Evolutionary conservation across 2,797 vertebrate species (phyloP).

Genomic region (Parotocinclus haroldoi): DNA sequence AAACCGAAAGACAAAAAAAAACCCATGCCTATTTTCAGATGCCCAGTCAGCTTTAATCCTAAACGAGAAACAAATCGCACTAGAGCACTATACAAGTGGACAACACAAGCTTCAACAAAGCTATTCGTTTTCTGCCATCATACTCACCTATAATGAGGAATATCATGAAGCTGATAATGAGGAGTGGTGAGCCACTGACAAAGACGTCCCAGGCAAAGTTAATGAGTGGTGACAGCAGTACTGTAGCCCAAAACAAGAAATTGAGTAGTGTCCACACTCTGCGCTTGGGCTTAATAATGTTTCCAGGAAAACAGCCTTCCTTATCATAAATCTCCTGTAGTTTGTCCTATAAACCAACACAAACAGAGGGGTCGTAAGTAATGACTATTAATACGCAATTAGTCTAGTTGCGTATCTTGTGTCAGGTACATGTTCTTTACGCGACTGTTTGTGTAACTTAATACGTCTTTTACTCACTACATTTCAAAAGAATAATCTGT

Average conservation of each 20-base stretch:
- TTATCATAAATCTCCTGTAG: constrained; percentile 89
- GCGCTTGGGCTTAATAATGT: constrained; percentile 77
- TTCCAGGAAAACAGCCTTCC: constrained; percentile 85
- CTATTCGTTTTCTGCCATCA: neutral
- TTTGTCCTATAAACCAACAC: constrained; percentile 74
- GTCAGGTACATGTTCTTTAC: no score
- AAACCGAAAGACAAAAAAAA: neutral
- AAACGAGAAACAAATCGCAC: no score
- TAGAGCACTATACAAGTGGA: no score
- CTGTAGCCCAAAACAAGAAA: constrained; percentile 91
- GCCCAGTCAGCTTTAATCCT: no score
- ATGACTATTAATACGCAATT: no score
- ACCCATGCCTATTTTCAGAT: no score
- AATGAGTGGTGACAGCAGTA: constrained; percentile 94
- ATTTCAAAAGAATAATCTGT: no score
- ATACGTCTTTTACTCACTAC: no score
- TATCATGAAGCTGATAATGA: constrained; percentile 89
- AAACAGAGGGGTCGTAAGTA: neutral
- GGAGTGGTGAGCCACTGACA: constrained; percentile 91
- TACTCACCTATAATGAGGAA: constrained; percentile 88
- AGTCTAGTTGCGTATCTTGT: no score
- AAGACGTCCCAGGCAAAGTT: constrained; percentile 88
- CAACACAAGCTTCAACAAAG: no score
- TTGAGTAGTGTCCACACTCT: constrained; percentile 92
- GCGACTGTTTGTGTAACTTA: no score